Percentiles rank a stretch among this genome's conserved stretches.
These are phyloP conservation scores for Anoplopoma fimbria DNA, from an alignment of 2,113 vertebrate species.

Conservation along the genomic window DNA sequence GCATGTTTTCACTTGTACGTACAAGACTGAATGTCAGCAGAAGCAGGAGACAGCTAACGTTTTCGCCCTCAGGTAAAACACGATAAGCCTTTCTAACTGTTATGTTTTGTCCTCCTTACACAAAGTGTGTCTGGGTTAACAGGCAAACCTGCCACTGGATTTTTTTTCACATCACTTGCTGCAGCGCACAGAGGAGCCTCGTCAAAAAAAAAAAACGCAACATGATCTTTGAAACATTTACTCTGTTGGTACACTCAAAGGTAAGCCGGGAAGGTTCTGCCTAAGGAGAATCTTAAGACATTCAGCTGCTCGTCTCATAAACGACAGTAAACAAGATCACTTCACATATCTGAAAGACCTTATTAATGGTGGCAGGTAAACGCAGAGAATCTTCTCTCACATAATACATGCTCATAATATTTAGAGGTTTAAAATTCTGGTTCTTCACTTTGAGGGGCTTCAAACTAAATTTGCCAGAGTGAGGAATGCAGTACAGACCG, in stretches of 20 bases:
- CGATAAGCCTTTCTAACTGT: slow-evolving; percentile 11
- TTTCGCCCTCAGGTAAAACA: slow-evolving; percentile 37
- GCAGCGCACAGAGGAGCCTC: background rate
- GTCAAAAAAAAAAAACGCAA: slow-evolving; percentile 21
- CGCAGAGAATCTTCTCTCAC: slow-evolving; percentile 5
- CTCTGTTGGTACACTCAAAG: slow-evolving; percentile 42
- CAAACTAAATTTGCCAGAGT: slow-evolving; percentile 20
- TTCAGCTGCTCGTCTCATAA: slow-evolving; percentile 63
- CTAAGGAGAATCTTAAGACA: slow-evolving; percentile 48
- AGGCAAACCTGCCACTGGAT: slow-evolving; percentile 15
- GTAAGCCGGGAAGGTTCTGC: slow-evolving; percentile 6
- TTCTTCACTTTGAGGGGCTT: slow-evolving; percentile 17
- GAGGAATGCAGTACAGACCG: slow-evolving; percentile 29
- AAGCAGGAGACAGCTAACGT: slow-evolving; percentile 17
- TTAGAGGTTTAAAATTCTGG: slow-evolving; percentile 26
- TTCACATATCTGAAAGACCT: slow-evolving; percentile 35
- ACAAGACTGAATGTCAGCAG: slow-evolving; percentile 9
- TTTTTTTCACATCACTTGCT: slow-evolving; percentile 28
- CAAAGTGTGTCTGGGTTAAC: slow-evolving; percentile 44
- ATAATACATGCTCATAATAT: slow-evolving; percentile 29
- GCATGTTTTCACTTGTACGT: slow-evolving; percentile 32
- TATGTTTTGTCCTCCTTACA: slow-evolving; percentile 29
- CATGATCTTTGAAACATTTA: slow-evolving; percentile 39
- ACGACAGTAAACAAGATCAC: slow-evolving; percentile 57
- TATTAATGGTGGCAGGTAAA: slow-evolving; percentile 22